phyloP scores from a whole-genome alignment of 2,113 vertebrate species.

The Cheirogaleus medius region DNA sequence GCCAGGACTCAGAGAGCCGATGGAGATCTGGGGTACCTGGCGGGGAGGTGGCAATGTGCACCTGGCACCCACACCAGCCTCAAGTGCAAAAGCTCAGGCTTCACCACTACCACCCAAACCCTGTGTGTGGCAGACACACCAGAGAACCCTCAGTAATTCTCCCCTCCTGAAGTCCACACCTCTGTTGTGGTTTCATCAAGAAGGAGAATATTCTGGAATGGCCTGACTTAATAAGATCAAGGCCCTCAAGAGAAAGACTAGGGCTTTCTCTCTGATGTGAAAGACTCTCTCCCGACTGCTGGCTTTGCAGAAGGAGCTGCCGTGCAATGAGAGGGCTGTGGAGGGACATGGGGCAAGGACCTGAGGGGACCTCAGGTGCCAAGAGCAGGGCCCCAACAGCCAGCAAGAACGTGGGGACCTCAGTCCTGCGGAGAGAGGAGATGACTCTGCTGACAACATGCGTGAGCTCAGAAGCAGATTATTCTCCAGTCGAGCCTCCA shows the following conservation, averaged over 20 bases:
- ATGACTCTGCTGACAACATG: neutral
- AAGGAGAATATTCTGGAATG: neutral
- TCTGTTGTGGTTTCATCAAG: neutral
- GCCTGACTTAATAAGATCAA: neutral
- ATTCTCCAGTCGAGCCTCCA: too few relatives aligned
- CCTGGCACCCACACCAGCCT: neutral
- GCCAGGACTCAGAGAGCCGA: neutral
- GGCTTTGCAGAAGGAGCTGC: neutral
- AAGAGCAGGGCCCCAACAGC: neutral
- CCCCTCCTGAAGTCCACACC: neutral
- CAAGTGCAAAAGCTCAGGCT: too few relatives aligned
- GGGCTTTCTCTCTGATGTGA: neutral
- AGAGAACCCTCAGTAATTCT: neutral
- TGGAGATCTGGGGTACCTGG: accelerated
- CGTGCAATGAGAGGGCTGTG: too few relatives aligned
- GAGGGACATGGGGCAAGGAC: accelerated
- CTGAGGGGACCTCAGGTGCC: neutral
- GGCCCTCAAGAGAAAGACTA: neutral
- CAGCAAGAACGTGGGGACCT: neutral
- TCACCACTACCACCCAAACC: neutral
- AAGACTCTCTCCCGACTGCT: neutral
- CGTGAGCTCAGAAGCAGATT: too few relatives aligned
- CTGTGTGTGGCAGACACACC: neutral
- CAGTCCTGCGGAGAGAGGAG: neutral
- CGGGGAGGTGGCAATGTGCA: accelerated